Conservation (phyloP, 2,888 invertebrate genomes). For the Platynereis dumerilii region DNA sequence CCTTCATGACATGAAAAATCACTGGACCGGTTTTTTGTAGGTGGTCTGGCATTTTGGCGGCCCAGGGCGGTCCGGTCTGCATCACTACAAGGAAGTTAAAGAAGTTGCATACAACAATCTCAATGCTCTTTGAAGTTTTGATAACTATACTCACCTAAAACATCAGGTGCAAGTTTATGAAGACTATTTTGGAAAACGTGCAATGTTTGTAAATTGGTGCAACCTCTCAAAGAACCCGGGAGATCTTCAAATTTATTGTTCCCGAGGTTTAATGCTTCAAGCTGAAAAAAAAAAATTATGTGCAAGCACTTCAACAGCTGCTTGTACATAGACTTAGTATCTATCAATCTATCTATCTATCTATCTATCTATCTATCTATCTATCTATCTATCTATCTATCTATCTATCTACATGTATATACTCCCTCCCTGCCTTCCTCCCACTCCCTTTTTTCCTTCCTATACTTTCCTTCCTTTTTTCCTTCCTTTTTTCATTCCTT, state of each 20-base stretch:
- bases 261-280: constrained; percentile 56
- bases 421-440: no score
- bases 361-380: background rate
- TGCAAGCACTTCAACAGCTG: no score
- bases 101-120: background rate
- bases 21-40: no score
- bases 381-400: no score
- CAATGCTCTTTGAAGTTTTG: background rate
- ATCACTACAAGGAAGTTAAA: background rate
- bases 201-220: constrained; percentile 41
- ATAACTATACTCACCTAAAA: constrained; percentile 29
- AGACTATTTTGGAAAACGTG: constrained; percentile 57
- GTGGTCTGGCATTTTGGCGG: no score
- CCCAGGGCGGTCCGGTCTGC: no score
- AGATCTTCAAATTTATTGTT: constrained; percentile 58
- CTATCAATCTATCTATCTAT: background rate
- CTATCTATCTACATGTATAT: no score
- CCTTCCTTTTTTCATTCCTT: no score
- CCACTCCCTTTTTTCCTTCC: no score
- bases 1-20: no score
- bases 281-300: constrained; percentile 42
- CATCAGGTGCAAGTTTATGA: constrained; percentile 40
- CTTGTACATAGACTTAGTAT: no score
- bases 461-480: no score
- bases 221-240: constrained; percentile 47